A percentile compares a stretch with the other conserved stretches of the same genome.
Evolutionary conservation across 2,797 vertebrate genomes (phyloP).

Genomic region (Liparis tanakae): DNA sequence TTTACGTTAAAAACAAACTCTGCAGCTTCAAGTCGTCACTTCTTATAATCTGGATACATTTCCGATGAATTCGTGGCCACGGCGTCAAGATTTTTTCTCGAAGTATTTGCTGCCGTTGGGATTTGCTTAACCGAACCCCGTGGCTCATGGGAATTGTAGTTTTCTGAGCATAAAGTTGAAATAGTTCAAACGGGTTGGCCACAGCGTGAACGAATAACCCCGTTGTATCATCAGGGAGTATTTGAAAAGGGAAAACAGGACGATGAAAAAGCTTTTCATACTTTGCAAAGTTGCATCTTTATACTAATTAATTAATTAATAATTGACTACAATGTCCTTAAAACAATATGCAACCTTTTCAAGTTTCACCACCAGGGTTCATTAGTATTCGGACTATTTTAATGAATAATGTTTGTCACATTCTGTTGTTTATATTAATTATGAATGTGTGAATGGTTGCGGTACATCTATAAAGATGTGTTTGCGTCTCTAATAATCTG

Average conservation of each 20-base stretch:
- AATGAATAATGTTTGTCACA: neutral
- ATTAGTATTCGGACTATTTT: neutral
- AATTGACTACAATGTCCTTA: neutral
- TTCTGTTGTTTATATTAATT: neutral
- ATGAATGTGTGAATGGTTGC: neutral
- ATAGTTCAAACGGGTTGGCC: too few species aligned
- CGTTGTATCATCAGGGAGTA: too few species aligned
- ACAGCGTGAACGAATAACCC: neutral
- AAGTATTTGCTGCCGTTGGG: too few species aligned
- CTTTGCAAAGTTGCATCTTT: neutral
- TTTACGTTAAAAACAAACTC: too few species aligned
- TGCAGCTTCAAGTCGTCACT: too few species aligned
- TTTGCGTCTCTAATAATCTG: conserved; percentile 15
- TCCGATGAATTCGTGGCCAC: too few species aligned
- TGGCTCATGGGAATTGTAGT: too few species aligned
- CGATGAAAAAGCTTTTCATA: neutral
- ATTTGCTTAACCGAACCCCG: too few species aligned
- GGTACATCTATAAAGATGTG: neutral
- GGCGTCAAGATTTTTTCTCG: too few species aligned
- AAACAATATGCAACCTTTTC: neutral
- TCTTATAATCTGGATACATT: too few species aligned
- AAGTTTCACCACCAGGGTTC: neutral
- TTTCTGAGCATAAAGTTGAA: too few species aligned
- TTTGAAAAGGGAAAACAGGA: neutral
- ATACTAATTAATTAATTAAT: neutral